A percentile compares a stretch with the other conserved stretches of the same genome.
Conservation (phyloP, 2,797 vertebrate genomes). For the Phalanger gymnotis region DNA sequence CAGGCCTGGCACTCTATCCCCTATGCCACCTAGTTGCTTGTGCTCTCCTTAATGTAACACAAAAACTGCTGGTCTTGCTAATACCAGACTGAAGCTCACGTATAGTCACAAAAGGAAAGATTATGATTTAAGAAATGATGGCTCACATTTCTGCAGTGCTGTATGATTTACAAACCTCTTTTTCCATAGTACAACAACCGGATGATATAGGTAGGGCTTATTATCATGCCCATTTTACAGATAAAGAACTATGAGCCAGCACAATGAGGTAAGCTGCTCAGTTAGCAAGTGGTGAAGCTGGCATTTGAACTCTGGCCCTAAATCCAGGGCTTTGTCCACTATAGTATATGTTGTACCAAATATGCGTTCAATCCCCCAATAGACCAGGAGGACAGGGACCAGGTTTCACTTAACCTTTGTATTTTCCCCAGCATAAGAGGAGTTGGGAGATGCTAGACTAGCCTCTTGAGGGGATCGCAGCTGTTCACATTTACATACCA, state of each 20-base stretch:
- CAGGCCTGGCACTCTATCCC: not conserved
- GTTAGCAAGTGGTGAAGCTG: not conserved
- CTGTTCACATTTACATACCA: not conserved
- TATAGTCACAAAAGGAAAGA: not conserved
- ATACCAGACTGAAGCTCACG: not conserved
- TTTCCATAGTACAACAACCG: not conserved
- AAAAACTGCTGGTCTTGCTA: not conserved
- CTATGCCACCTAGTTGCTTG: not conserved
- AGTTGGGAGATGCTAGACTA: not conserved
- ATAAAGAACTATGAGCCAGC: not conserved
- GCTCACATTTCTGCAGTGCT: not conserved
- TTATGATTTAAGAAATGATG: not conserved
- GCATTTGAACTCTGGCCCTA: not conserved
- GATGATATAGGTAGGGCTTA: not conserved
- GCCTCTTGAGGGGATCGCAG: not conserved
- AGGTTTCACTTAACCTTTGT: not conserved
- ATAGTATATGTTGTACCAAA: not conserved
- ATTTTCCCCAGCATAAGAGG: not conserved
- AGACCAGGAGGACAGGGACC: not conserved
- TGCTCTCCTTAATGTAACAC: not conserved
- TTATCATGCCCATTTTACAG: not conserved
- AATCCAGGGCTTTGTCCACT: not conserved
- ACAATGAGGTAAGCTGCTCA: not conserved
- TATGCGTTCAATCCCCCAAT: not conserved
- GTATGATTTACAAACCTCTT: not conserved